Conservation (phyloP, 2,113 vertebrate genomes). For the Lampris megalopsis region DNA sequence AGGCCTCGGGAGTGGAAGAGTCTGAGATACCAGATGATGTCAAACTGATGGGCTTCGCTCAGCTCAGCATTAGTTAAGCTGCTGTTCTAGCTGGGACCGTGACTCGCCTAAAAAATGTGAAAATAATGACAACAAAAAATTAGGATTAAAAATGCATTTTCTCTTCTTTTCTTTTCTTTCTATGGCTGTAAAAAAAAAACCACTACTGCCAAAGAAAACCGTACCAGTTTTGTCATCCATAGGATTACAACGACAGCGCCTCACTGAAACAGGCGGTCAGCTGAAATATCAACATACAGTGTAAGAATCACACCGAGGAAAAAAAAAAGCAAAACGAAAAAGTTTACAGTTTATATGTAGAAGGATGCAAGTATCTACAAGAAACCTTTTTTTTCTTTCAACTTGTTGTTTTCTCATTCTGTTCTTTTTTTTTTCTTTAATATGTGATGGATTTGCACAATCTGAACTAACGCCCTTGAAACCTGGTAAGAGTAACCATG, state of each 20-base stretch:
- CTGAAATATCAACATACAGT: conserved; percentile 51
- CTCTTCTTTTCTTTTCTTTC: conserved; percentile 85
- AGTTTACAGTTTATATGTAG: conserved; percentile 78
- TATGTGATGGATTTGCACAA: conserved; percentile 83
- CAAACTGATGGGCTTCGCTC: conserved; percentile 98
- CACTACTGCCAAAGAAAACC: conserved; percentile 98
- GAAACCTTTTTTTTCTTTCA: conserved; percentile 45
- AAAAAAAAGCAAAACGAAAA: conserved; percentile 20
- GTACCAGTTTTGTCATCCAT: conserved; percentile 79
- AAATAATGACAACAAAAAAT: conserved; percentile 64
- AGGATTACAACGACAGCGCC: conserved; percentile 59
- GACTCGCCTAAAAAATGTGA: conserved; percentile 85
- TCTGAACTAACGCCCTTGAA: conserved; percentile 79
- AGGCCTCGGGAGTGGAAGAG: conserved; percentile 95
- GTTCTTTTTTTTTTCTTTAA: conserved; percentile 75
- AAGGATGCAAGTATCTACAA: conserved; percentile 66
- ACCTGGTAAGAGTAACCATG: conserved; percentile 84
- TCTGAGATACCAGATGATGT: conserved; percentile 95
- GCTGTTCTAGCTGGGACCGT: conserved; percentile 76
- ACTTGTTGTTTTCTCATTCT: conserved; percentile 52
- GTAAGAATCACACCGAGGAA: conserved; percentile 58
- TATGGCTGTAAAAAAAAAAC: conserved; percentile 88
- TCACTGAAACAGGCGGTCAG: conserved; percentile 45
- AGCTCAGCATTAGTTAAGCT: conserved; percentile 97
- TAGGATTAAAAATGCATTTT: conserved; percentile 81